These are phyloP conservation scores for Abrostola triplasia DNA, from an alignment of 2,888 invertebrate genomes.

Conservation along the genomic window DNA sequence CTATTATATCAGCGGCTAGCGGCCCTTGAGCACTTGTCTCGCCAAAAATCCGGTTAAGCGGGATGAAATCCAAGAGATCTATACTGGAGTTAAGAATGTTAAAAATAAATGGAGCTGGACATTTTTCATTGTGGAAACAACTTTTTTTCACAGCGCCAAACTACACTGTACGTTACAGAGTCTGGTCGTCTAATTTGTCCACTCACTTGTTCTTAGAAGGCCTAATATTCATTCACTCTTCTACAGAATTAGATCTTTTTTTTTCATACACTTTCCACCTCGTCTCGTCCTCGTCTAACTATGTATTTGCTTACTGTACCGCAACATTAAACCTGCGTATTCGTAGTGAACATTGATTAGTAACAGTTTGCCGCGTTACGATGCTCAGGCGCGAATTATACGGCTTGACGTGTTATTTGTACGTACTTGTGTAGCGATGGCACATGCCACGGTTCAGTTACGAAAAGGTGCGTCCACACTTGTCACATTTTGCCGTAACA, in stretches of 20 bases:
- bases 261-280: neutral
- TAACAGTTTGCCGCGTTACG: conserved; percentile 14
- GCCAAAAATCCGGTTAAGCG: conserved; percentile 1
- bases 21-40: neutral
- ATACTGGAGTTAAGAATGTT: neutral
- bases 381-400: conserved; percentile 35
- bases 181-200: too few relatives aligned
- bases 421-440: conserved; percentile 16
- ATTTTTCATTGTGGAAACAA: too few relatives aligned
- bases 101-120: neutral
- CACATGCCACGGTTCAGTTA: conserved; percentile 5
- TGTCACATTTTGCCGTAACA: too few relatives aligned
- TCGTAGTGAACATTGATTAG: conserved; percentile 35
- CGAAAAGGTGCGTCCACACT: neutral
- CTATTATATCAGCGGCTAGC: neutral
- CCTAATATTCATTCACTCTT: too few relatives aligned
- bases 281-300: neutral
- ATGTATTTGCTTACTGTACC: conserved; percentile 22
- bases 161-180: too few relatives aligned
- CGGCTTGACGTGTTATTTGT: conserved; percentile 25
- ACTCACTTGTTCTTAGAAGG: too few relatives aligned
- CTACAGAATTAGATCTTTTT: neutral
- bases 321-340: conserved; percentile 16
- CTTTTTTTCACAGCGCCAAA: too few relatives aligned
- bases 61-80: neutral